Evolutionary conservation across 2,888 invertebrate species (phyloP), one percentile per base, ranked within the genome.

Genomic region (Apodemia duryi): DNA sequence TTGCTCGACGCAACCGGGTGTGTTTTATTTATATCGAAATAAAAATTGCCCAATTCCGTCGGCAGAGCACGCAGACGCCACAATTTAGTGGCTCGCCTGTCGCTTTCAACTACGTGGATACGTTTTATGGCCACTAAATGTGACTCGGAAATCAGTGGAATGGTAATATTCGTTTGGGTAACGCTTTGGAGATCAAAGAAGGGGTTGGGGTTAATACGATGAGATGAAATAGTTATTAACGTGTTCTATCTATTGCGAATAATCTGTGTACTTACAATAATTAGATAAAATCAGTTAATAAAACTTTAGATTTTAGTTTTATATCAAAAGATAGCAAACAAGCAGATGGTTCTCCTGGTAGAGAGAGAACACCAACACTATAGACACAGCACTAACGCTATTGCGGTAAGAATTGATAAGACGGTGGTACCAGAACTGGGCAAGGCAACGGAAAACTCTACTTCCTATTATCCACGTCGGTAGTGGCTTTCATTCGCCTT

Each of bases 21-120:
- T 87, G 82, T 85, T 84, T 88, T 90, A 89, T 90, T 88, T 89
- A 89, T 85, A 81, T 74, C 70, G 74, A 75, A 81, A 83, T 87
- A 86, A 86, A 88, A 88, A 86, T 86, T 81, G 82, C 75, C 76
- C 83, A 80, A 84, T 88, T 82, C 79, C 75, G 72, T 70, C 75
- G 73, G 69, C 71, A 71, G 71, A 70, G 74, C 77, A 79, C 79
- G 77, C 73, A 72, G 69, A 68, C 62, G 71, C 70, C 69, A 74
- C 76, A 83, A 82, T 84, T 84, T 81, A 78, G 77, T 73, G 68
- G 73, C 70, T 67, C 70, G 66, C 62, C 68, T 72, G 73, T 71
- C 71, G 70, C 72, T 66, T 43, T 54, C 52, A 54, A 64, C 60
- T 61, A 74, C 73, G 74, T 74, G 75, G 72, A 72, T 73, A 70